Conservation (phyloP, 2,888 invertebrate genomes). For the Periphyllus acericola region DNA sequence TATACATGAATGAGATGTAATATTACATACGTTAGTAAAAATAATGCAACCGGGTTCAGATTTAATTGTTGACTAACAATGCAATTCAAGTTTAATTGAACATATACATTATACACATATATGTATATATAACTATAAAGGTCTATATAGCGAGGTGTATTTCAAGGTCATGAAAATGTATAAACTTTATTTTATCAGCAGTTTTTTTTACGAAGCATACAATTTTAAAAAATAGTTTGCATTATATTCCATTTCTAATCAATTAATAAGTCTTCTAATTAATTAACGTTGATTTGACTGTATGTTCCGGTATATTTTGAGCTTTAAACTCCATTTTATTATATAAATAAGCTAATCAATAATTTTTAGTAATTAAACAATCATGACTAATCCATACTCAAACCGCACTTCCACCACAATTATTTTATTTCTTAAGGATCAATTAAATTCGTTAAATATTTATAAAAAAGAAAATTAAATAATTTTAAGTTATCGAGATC, state of each 20-base stretch:
- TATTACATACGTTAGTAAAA: not conserved
- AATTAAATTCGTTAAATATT: no score
- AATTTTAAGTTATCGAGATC: no score
- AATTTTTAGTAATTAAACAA: no score
- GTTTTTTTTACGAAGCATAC: not conserved
- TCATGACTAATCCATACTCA: no score
- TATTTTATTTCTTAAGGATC: no score
- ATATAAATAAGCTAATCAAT: no score
- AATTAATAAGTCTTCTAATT: not conserved
- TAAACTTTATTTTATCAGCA: conserved; percentile 10
- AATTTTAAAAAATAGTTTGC: not conserved
- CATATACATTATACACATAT: not conserved
- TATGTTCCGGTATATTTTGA: no score
- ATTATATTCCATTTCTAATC: not conserved
- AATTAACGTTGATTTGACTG: not conserved
- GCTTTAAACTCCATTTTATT: no score
- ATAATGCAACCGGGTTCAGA: conserved; percentile 21
- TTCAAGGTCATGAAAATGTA: conserved; percentile 37
- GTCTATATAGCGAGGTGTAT: not conserved
- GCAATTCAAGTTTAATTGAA: conserved; percentile 42
- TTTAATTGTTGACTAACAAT: conserved; percentile 44
- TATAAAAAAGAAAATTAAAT: no score
- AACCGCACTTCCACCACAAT: no score
- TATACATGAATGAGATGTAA: no score
- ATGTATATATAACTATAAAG: no score